Percentiles rank a stretch among this genome's conserved stretches.
phyloP scores from a whole-genome alignment of 2,113 vertebrate species.

The Myotis yumanensis region DNA sequence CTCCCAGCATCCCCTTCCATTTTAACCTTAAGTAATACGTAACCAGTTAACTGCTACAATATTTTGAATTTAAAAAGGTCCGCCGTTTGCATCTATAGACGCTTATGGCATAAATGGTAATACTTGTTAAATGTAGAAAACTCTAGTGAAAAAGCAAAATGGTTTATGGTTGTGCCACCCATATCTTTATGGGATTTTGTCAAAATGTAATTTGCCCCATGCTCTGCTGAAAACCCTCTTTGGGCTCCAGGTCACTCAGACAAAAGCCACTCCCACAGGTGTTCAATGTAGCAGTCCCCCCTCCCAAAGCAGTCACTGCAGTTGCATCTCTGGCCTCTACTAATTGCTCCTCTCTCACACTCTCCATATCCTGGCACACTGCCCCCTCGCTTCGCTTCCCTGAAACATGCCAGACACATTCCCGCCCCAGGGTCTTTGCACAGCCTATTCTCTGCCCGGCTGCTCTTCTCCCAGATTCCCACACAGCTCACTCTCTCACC shows the following conservation, averaged over 20 bases:
- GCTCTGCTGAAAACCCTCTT: neutral
- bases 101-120: neutral
- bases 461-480: neutral
- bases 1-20: neutral
- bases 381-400: neutral
- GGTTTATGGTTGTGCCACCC: neutral
- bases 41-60: too few species aligned
- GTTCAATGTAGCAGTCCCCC: fast-evolving
- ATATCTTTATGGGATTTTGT: neutral
- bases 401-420: neutral
- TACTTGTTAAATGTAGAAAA: neutral
- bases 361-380: too few species aligned
- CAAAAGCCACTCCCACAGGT: neutral
- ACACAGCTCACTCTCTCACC: neutral
- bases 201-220: neutral
- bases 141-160: neutral
- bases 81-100: too few species aligned
- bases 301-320: neutral
- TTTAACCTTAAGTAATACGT: neutral
- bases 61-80: too few species aligned
- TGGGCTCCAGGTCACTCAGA: neutral
- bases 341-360: neutral
- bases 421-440: neutral
- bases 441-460: neutral
- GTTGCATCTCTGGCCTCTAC: neutral